phyloP scores from a whole-genome alignment of 2,113 vertebrate species.

The Indicator maculatus region DNA sequence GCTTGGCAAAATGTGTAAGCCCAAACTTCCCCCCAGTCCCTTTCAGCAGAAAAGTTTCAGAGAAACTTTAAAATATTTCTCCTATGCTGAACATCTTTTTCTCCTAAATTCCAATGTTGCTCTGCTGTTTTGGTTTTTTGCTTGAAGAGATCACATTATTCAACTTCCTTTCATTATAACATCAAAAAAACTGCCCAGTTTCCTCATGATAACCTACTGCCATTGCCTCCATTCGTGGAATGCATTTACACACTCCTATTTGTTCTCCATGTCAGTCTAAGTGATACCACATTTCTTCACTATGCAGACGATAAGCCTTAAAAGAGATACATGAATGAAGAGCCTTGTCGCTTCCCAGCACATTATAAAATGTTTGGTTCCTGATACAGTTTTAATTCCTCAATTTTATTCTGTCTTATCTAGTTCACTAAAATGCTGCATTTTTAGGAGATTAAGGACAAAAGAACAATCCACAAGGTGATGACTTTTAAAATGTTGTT shows the following conservation, averaged over 20 bases:
- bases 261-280: not conserved
- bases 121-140: not conserved
- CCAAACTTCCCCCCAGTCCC: not conserved
- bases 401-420: not conserved
- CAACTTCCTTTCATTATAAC: not conserved
- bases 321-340: not conserved
- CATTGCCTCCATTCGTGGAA: not conserved
- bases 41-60: not conserved
- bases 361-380: not conserved
- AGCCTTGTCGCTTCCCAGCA: not conserved
- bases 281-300: conserved; percentile 6
- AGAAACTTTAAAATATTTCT: not conserved
- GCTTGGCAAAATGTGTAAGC: not conserved
- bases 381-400: not conserved
- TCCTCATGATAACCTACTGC: not conserved
- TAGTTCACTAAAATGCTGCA: not conserved
- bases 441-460: not conserved
- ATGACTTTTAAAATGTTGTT: not conserved
- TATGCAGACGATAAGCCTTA: not conserved
- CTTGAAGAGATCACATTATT: not conserved
- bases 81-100: not conserved
- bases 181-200: not conserved
- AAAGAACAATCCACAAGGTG: not conserved
- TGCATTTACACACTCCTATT: not conserved
- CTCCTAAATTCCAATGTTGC: not conserved